These are phyloP conservation scores for Diglossa cyanea DNA, from an alignment of 2,797 vertebrate species.

Conservation along the genomic window DNA sequence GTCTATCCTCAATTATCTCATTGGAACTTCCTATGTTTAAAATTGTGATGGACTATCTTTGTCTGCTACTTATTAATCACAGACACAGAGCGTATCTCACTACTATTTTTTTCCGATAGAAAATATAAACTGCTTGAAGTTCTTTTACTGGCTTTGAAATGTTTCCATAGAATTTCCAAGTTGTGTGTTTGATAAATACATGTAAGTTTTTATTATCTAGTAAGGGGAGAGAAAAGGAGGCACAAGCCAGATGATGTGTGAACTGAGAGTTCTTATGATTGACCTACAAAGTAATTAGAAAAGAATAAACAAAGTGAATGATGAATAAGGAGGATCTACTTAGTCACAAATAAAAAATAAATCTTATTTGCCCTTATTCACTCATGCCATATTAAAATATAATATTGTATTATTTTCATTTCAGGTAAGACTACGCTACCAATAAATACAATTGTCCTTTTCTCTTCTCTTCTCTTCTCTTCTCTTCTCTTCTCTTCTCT, in stretches of 20 bases:
- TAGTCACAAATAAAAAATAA: neutral
- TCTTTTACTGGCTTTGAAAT: neutral
- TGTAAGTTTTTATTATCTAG: neutral
- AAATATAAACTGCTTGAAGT: neutral
- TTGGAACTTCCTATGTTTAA: neutral
- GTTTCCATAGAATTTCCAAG: neutral
- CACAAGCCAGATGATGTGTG: neutral
- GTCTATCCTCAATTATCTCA: neutral
- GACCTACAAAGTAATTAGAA: neutral
- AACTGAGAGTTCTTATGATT: neutral
- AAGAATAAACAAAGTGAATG: neutral
- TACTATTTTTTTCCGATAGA: neutral
- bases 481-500: neutral
- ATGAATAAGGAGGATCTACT: neutral
- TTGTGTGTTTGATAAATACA: neutral
- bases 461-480: no score
- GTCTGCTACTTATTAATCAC: neutral
- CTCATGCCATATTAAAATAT: neutral
- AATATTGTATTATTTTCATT: neutral
- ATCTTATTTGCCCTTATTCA: neutral
- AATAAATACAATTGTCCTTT: neutral
- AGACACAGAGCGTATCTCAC: neutral
- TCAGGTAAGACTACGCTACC: neutral
- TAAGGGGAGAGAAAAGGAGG: neutral
- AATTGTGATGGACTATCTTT: neutral